A percentile compares a stretch with the other conserved stretches of the same genome.
Conservation (phyloP, 1,140 invertebrate genomes). For the Hydropsyche tenuis region DNA sequence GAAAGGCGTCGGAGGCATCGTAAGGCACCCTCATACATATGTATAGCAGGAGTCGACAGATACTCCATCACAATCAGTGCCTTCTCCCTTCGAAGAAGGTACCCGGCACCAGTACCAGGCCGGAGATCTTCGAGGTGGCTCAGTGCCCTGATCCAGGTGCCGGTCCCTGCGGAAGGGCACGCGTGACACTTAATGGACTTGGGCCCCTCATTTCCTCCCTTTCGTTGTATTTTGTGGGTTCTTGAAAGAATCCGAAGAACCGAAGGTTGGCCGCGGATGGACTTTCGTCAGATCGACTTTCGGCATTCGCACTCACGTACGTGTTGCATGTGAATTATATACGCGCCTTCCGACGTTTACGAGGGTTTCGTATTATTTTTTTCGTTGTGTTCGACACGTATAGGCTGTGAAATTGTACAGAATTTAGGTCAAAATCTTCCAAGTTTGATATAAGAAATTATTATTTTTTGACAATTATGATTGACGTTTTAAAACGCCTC, state of each 20-base stretch:
- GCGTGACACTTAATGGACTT: conserved; percentile 15
- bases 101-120: too few species aligned
- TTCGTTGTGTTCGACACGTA: background rate
- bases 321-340: conserved; percentile 33
- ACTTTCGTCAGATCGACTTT: conserved; percentile 14
- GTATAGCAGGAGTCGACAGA: conserved; percentile 14
- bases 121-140: too few species aligned
- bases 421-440: too few species aligned
- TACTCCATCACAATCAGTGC: conserved; percentile 24
- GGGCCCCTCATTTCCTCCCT: background rate
- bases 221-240: background rate
- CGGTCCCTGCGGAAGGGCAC: conserved; percentile 20
- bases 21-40: conserved; percentile 3
- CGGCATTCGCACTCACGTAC: conserved; percentile 4
- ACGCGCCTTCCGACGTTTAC: conserved; percentile 16
- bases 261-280: background rate
- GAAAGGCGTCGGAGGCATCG: background rate
- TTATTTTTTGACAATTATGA: too few species aligned
- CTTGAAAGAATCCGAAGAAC: conserved; percentile 3
- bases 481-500: too few species aligned
- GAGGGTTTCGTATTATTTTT: conserved; percentile 24
- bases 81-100: background rate
- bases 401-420: too few species aligned
- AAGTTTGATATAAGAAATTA: too few species aligned
- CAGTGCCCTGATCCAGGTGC: background rate